A percentile compares a stretch with the other conserved stretches of the same genome.
Evolutionary conservation across 1,140 invertebrate genomes (phyloP).

Genomic region (Panulirus ornatus): DNA sequence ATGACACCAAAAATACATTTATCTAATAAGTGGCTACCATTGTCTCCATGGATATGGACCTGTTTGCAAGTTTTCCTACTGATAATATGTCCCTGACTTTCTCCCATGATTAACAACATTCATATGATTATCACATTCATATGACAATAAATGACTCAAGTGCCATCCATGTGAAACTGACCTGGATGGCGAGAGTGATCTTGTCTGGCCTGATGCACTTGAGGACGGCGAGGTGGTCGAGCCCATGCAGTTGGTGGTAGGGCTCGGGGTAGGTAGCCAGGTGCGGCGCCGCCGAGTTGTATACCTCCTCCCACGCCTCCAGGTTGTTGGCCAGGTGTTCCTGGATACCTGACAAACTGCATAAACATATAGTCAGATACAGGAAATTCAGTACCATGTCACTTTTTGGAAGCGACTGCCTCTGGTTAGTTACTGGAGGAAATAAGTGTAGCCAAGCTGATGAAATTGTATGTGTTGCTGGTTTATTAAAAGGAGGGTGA

Average conservation of each 20-base stretch:
- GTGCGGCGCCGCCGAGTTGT: conserved; percentile 79
- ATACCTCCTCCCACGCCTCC: conserved; percentile 79
- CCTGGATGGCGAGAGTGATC: conserved; percentile 80
- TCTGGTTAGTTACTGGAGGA: background rate
- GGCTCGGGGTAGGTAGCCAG: conserved; percentile 78
- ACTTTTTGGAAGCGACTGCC: background rate
- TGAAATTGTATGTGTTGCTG: too few relatives aligned
- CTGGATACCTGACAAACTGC: conserved; percentile 50
- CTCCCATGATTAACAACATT: too few relatives aligned
- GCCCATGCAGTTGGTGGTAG: conserved; percentile 77
- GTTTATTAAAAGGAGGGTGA: too few relatives aligned
- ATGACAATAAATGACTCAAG: too few relatives aligned
- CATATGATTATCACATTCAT: too few relatives aligned
- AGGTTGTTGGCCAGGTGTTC: conserved; percentile 78
- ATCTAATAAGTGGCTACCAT: too few relatives aligned
- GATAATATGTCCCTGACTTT: too few relatives aligned
- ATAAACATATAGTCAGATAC: background rate
- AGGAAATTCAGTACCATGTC: too few relatives aligned
- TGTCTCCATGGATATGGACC: too few relatives aligned
- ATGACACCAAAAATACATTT: too few relatives aligned
- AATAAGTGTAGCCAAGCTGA: too few relatives aligned
- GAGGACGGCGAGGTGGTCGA: conserved; percentile 79
- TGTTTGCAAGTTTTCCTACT: too few relatives aligned
- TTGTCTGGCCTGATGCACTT: conserved; percentile 81
- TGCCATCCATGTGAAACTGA: conserved; percentile 50